phyloP scores from a whole-genome alignment of 1,140 invertebrate species.

The Physella acuta region DNA sequence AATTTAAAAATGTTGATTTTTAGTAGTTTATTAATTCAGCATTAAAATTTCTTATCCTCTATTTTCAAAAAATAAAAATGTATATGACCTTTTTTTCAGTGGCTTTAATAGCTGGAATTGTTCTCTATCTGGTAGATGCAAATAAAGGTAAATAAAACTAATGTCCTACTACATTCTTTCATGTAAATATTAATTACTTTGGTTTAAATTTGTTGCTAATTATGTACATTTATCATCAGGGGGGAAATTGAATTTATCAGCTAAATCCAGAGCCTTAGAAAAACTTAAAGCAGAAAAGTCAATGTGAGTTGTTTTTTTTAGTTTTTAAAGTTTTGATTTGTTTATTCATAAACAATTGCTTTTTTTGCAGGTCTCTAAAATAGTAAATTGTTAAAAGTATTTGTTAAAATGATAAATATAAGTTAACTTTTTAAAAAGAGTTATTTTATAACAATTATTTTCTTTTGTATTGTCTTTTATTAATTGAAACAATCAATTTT shows the following conservation, averaged over 20 bases:
- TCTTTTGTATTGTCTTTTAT: too few relatives aligned
- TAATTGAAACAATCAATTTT: too few relatives aligned
- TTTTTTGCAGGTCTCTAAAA: too few relatives aligned
- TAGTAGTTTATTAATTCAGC: too few relatives aligned
- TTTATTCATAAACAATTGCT: too few relatives aligned
- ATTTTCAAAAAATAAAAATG: background rate
- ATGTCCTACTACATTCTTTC: background rate
- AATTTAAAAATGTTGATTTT: too few relatives aligned
- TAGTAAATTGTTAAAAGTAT: too few relatives aligned
- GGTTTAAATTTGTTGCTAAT: background rate
- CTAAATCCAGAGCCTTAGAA: constrained; percentile 3
- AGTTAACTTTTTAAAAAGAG: too few relatives aligned
- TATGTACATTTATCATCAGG: background rate
- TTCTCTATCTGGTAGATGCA: constrained; percentile 17
- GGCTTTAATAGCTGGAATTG: constrained; percentile 16
- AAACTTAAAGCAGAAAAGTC: background rate
- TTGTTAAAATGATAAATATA: too few relatives aligned
- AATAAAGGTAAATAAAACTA: constrained; percentile 2
- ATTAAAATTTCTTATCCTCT: background rate
- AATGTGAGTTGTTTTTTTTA: background rate
- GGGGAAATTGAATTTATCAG: constrained; percentile 13
- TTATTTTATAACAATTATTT: too few relatives aligned
- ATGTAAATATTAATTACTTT: background rate
- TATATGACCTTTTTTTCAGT: constrained; percentile 5
- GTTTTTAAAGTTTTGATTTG: background rate